phyloP scores from a whole-genome alignment of 1,140 invertebrate genomes.

The Monomorium pharaonis region DNA sequence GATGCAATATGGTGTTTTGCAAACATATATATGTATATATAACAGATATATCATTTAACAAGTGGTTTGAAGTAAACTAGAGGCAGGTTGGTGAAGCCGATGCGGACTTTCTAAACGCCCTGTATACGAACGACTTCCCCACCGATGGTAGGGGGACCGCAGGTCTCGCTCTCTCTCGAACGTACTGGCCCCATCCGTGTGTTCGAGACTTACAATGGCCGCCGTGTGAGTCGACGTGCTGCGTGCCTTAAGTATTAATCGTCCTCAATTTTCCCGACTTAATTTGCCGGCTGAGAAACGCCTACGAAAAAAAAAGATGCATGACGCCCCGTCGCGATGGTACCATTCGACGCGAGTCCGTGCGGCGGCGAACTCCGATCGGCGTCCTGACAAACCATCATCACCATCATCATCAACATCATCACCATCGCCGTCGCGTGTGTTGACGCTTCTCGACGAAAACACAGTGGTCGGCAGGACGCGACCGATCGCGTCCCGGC shows the following conservation, averaged over 20 bases:
- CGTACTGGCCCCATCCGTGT: slow-evolving; percentile 34
- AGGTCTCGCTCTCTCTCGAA: slow-evolving; percentile 14
- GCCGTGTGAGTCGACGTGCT: slow-evolving; percentile 75
- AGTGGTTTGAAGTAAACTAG: background rate
- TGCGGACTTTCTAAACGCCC: slow-evolving; percentile 52
- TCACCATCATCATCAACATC: background rate
- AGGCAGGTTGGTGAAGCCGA: background rate
- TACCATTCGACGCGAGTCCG: slow-evolving; percentile 52
- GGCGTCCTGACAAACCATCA: slow-evolving; percentile 36
- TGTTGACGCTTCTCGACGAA: slow-evolving; percentile 38
- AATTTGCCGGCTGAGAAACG: slow-evolving; percentile 57
- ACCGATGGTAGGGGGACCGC: slow-evolving; percentile 33
- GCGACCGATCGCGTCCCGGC: slow-evolving; percentile 54
- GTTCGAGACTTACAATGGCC: slow-evolving; percentile 74
- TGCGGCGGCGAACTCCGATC: slow-evolving; percentile 37
- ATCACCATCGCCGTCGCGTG: background rate
- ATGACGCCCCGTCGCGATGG: slow-evolving; percentile 55
- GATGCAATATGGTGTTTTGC: background rate
- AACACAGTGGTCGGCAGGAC: slow-evolving; percentile 43
- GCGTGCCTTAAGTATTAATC: slow-evolving; percentile 72
- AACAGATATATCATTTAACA: background rate
- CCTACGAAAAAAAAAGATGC: slow-evolving; percentile 68
- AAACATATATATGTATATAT: background rate
- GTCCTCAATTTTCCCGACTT: slow-evolving; percentile 74
- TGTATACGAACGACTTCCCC: slow-evolving; percentile 27